phyloP scores from a whole-genome alignment of 2,797 vertebrate species.

The Poecilia picta region DNA sequence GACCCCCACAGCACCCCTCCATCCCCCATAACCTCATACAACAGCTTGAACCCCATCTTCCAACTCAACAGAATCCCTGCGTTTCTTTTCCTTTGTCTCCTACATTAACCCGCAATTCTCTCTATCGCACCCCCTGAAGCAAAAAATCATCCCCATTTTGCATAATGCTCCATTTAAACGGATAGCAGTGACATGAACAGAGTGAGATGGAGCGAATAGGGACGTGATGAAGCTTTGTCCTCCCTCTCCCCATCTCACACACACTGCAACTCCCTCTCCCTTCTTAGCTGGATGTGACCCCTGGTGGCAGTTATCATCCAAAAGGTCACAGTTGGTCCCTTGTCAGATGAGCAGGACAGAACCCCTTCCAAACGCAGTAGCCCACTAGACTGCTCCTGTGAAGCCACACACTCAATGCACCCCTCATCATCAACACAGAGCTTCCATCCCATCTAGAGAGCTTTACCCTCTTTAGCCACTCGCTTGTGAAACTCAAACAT shows the following conservation, averaged over 20 bases:
- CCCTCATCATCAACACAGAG: slow-evolving; percentile 34
- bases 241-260: slow-evolving; percentile 25
- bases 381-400: slow-evolving; percentile 51
- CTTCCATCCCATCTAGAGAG: slow-evolving; percentile 37
- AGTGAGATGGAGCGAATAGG: slow-evolving; percentile 53
- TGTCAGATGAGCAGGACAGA: slow-evolving; percentile 67
- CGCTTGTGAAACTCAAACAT: slow-evolving; percentile 21
- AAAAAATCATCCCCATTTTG: slow-evolving; percentile 78
- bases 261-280: slow-evolving; percentile 28
- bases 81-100: slow-evolving; percentile 58
- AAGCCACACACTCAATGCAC: slow-evolving; percentile 38
- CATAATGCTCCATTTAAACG: slow-evolving; percentile 78
- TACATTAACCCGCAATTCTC: slow-evolving; percentile 70
- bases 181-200: slow-evolving; percentile 70
- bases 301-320: slow-evolving; percentile 73
- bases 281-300: slow-evolving; percentile 56
- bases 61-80: slow-evolving; percentile 52
- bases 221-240: slow-evolving; percentile 55
- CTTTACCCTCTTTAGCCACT: slow-evolving; percentile 24
- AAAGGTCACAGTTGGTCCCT: slow-evolving; percentile 66
- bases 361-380: slow-evolving; percentile 67
- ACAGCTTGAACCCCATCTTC: slow-evolving; percentile 46
- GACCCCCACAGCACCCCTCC: slow-evolving; percentile 30
- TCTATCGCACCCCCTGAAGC: slow-evolving; percentile 71
- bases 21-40: slow-evolving; percentile 43